phyloP scores from a whole-genome alignment of 2,888 invertebrate genomes.

The Drosophila emarginata region DNA sequence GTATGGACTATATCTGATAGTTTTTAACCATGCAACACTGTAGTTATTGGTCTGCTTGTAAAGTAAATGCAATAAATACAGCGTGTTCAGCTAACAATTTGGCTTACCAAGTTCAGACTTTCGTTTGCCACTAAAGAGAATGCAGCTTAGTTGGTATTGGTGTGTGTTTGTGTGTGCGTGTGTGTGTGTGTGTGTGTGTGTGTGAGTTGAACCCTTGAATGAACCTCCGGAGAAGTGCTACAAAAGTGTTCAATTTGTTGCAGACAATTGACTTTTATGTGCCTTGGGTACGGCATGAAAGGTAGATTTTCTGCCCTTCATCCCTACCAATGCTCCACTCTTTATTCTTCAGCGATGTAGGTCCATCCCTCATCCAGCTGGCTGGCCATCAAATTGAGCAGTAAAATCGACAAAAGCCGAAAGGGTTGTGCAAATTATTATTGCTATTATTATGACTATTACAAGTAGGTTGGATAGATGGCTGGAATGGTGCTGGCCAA shows the following conservation, averaged over 20 bases:
- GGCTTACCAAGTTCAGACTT: neutral
- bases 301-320: neutral
- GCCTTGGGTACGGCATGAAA: conserved; percentile 16
- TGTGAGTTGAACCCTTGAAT: conserved; percentile 22
- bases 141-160: neutral
- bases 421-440: conserved; percentile 73
- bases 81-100: neutral
- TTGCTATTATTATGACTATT: conserved; percentile 67
- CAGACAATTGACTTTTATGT: conserved; percentile 61
- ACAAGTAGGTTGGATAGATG: conserved; percentile 41
- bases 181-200: conserved; percentile 4
- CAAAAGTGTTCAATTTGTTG: conserved; percentile 51
- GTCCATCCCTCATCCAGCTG: conserved; percentile 12
- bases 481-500: neutral
- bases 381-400: conserved; percentile 63
- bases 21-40: neutral
- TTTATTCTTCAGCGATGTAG: neutral
- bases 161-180: conserved; percentile 11
- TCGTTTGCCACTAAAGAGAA: conserved; percentile 2
- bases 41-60: neutral
- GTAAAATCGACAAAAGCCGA: conserved; percentile 60
- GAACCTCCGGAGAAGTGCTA: conserved; percentile 17
- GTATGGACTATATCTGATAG: neutral
- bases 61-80: conserved; percentile 7
- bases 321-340: neutral